Conservation (phyloP, 2,888 invertebrate genomes). For the Ganaspis brasiliensis region DNA sequence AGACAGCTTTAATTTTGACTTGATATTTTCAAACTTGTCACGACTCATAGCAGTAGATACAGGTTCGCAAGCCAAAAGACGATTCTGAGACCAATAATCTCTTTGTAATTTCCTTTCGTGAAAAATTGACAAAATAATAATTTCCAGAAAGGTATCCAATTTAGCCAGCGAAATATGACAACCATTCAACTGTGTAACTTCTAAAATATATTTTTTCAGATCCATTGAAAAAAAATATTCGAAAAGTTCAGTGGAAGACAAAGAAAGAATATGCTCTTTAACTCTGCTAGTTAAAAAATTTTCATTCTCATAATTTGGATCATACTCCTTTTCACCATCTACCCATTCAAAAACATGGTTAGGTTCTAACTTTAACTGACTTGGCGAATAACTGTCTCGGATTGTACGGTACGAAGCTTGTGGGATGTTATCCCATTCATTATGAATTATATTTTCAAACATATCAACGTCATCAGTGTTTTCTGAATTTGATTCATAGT, state of each 20-base stretch:
- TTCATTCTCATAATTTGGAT: conserved; percentile 19
- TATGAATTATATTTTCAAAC: neutral
- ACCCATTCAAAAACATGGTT: conserved; percentile 37
- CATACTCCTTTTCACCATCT: conserved; percentile 33
- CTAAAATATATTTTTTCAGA: conserved; percentile 38
- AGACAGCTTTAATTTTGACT: neutral
- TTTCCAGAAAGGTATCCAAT: conserved; percentile 52
- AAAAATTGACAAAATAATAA: conserved; percentile 52
- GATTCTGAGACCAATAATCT: conserved; percentile 49
- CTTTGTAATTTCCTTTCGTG: conserved; percentile 50
- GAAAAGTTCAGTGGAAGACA: conserved; percentile 3
- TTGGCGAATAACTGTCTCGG: neutral
- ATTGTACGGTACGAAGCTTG: conserved; percentile 3
- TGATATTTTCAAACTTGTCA: conserved; percentile 35
- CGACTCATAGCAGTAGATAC: conserved; percentile 47
- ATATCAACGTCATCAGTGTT: neutral
- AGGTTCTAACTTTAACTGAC: conserved; percentile 32
- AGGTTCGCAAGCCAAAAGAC: conserved; percentile 48
- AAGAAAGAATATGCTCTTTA: conserved; percentile 23
- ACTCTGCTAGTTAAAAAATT: conserved; percentile 1
- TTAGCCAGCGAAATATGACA: conserved; percentile 40
- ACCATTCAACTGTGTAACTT: conserved; percentile 32
- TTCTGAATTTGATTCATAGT: neutral
- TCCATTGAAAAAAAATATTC: conserved; percentile 42
- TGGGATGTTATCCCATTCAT: conserved; percentile 17